These are phyloP conservation scores for Chaenogobius annularis DNA, from an alignment of 2,113 vertebrate species.

Conservation along the genomic window DNA sequence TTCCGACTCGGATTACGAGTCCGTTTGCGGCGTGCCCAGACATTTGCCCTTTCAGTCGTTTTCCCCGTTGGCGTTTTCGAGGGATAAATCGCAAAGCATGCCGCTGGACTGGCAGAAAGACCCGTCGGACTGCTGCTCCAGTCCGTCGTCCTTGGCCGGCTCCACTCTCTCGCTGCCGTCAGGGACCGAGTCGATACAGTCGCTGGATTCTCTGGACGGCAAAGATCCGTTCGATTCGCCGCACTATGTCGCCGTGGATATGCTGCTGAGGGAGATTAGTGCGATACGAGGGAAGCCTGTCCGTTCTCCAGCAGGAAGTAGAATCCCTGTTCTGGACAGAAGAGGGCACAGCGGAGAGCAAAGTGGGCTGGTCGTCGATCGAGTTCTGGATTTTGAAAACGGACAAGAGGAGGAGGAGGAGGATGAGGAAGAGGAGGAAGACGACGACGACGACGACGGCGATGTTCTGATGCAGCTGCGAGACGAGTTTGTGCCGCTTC, in stretches of 20 bases:
- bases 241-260: slow-evolving; percentile 11
- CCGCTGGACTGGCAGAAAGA: slow-evolving; percentile 70
- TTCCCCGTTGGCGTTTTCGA: slow-evolving; percentile 62
- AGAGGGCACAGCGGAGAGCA: neutral
- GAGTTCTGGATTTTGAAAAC: slow-evolving; percentile 56
- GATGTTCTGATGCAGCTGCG: slow-evolving; percentile 68
- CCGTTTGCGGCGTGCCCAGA: slow-evolving; percentile 78
- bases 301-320: slow-evolving; percentile 70
- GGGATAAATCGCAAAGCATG: slow-evolving; percentile 80
- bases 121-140: slow-evolving; percentile 49
- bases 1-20: slow-evolving; percentile 80
- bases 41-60: slow-evolving; percentile 59
- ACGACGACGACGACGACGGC: too few species aligned
- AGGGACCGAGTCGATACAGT: slow-evolving; percentile 62
- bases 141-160: slow-evolving; percentile 46
- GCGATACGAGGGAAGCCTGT: slow-evolving; percentile 66
- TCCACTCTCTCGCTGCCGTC: slow-evolving; percentile 72
- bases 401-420: slow-evolving; percentile 35
- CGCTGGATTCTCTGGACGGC: slow-evolving; percentile 69
- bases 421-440: too few species aligned
- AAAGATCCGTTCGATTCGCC: slow-evolving; percentile 56
- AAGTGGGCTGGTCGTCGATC: slow-evolving; percentile 38
- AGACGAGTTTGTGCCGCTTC: slow-evolving; percentile 77
- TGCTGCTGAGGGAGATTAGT: slow-evolving; percentile 66
- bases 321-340: slow-evolving; percentile 71